Conservation (phyloP, 2,797 vertebrate species). For the Acrossocheilus fasciatus region DNA sequence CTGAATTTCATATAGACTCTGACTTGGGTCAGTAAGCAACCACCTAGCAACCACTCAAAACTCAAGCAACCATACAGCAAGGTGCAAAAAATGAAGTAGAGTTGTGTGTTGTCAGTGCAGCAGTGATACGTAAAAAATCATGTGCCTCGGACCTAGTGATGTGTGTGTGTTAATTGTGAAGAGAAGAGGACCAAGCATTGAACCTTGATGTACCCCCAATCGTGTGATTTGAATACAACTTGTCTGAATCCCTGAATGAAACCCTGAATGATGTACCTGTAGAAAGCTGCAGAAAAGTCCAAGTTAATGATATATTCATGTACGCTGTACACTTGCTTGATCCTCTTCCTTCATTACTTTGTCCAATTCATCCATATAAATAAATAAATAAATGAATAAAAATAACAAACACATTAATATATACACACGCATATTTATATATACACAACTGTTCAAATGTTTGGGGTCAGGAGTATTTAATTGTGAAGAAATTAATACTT, state of each 20-base stretch:
- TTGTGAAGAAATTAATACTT: background rate
- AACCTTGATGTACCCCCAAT: background rate
- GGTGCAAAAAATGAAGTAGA: background rate
- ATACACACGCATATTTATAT: too few species aligned
- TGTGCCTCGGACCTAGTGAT: background rate
- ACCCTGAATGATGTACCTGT: background rate
- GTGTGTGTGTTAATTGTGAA: background rate
- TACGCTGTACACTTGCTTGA: background rate
- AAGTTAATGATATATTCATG: background rate
- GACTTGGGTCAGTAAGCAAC: conserved; percentile 5
- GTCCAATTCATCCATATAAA: background rate
- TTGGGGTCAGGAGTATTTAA: background rate
- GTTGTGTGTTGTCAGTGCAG: background rate
- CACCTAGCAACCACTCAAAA: background rate
- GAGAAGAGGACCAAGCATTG: background rate
- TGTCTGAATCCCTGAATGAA: background rate
- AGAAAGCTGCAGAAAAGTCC: background rate
- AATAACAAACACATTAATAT: background rate
- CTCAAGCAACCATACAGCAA: conserved; percentile 9
- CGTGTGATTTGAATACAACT: background rate
- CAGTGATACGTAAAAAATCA: background rate
- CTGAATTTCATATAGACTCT: background rate
- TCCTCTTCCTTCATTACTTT: background rate
- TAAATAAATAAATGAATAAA: too few species aligned
- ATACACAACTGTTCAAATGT: background rate